These are phyloP conservation scores for Saccostrea glomerata DNA, from an alignment of 1,140 invertebrate species.

Conservation along the genomic window DNA sequence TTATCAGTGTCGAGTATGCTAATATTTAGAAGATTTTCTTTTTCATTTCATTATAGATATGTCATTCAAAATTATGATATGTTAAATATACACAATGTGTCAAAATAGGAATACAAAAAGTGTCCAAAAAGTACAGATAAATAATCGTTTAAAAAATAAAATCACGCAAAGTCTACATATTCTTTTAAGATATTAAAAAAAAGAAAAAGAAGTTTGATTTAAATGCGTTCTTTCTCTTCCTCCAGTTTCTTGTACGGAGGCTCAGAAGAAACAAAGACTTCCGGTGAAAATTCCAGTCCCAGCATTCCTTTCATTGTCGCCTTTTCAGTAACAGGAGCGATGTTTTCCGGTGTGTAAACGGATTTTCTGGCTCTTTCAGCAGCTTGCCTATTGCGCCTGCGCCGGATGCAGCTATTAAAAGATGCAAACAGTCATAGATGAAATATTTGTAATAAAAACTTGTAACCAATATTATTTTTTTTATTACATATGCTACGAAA, in stretches of 20 bases:
- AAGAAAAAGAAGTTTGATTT: neutral
- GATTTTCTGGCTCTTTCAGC: neutral
- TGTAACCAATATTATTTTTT: no score
- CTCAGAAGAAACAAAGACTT: neutral
- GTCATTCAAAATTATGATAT: no score
- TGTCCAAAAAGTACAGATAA: no score
- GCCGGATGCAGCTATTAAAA: neutral
- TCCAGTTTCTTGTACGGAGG: conserved; percentile 4
- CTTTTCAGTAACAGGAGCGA: neutral
- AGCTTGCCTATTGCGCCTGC: neutral
- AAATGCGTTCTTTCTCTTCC: conserved; percentile 12
- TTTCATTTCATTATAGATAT: no score
- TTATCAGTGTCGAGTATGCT: no score
- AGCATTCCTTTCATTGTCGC: neutral
- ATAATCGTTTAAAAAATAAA: no score
- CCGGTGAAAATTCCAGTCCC: neutral
- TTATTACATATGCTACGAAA: no score
- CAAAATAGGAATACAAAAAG: no score
- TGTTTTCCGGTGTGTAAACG: neutral
- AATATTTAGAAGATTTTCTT: no score
- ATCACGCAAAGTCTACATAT: no score
- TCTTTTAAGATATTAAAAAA: no score
- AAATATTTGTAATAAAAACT: neutral
- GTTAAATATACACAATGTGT: no score
- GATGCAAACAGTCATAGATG: neutral